Evolutionary conservation across 2,113 vertebrate species (phyloP).

Genomic region (Amblyopsis rosae): DNA sequence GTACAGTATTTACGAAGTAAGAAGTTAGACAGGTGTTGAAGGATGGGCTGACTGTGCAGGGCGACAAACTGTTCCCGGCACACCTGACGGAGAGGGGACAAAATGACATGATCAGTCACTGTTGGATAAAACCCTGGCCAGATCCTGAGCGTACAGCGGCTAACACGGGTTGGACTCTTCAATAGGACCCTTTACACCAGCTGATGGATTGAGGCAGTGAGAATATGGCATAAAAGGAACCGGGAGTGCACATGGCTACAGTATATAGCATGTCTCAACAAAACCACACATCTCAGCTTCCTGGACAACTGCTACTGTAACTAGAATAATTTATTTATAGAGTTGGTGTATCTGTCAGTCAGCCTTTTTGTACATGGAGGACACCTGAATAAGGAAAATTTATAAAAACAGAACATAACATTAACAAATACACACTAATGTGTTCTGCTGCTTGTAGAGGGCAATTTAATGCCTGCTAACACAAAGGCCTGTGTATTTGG

Average conservation of each 20-base stretch:
- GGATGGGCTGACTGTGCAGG: conserved; percentile 90
- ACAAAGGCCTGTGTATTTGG: no score
- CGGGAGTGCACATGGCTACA: background rate
- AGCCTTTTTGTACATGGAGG: no score
- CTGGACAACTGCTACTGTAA: no score
- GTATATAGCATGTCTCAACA: no score
- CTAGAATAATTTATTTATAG: no score
- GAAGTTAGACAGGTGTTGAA: conserved; percentile 86
- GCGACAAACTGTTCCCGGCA: conserved; percentile 93
- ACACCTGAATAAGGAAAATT: no score
- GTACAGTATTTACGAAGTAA: conserved; percentile 83
- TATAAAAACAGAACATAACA: no score
- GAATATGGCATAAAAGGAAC: background rate
- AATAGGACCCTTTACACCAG: conserved; percentile 5
- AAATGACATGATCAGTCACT: conserved; percentile 15
- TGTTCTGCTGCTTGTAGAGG: no score
- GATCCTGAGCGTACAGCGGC: conserved; percentile 4
- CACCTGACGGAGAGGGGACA: conserved; percentile 73
- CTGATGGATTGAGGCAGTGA: background rate
- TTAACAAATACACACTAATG: no score
- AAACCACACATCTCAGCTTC: no score
- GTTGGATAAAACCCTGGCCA: background rate
- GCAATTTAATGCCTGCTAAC: no score
- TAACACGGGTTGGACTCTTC: background rate
- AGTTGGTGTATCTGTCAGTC: no score